These are phyloP conservation scores for Circaetus cinerascens DNA, from an alignment of 2,113 vertebrate genomes.

Conservation along the genomic window DNA sequence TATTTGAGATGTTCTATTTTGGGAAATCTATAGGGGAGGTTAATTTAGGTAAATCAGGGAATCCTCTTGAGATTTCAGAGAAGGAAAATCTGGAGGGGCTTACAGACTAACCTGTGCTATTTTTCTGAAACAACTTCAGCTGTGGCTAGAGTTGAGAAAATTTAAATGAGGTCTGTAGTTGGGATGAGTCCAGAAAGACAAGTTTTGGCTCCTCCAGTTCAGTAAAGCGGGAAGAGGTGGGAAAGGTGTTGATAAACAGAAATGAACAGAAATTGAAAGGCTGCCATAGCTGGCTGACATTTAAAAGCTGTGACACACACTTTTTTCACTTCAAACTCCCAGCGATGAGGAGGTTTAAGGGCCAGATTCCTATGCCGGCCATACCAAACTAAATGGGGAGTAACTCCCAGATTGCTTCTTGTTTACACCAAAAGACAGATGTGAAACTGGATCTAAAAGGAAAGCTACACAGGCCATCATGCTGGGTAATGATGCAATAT, in stretches of 20 bases:
- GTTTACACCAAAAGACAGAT: background rate
- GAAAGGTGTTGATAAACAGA: slow-evolving; percentile 18
- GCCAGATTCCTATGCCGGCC: background rate
- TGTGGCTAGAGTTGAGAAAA: background rate
- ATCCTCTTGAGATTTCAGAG: background rate
- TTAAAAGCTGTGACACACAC: background rate
- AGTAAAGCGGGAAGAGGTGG: background rate
- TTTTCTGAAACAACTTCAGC: background rate
- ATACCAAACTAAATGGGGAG: background rate
- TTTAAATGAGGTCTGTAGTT: background rate
- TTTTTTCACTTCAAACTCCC: background rate
- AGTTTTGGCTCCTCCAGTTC: background rate
- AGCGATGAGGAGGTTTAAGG: background rate
- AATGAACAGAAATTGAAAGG: background rate
- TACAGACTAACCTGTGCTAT: background rate
- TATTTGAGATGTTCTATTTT: background rate
- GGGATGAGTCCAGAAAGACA: background rate
- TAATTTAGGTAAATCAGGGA: background rate
- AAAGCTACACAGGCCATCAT: background rate
- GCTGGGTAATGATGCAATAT: background rate
- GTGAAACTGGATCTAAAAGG: background rate
- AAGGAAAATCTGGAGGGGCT: background rate
- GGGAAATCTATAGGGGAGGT: background rate
- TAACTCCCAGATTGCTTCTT: background rate
- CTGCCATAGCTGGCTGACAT: background rate